Conservation (phyloP, 2,113 vertebrate genomes). For the Smithornis capensis region DNA sequence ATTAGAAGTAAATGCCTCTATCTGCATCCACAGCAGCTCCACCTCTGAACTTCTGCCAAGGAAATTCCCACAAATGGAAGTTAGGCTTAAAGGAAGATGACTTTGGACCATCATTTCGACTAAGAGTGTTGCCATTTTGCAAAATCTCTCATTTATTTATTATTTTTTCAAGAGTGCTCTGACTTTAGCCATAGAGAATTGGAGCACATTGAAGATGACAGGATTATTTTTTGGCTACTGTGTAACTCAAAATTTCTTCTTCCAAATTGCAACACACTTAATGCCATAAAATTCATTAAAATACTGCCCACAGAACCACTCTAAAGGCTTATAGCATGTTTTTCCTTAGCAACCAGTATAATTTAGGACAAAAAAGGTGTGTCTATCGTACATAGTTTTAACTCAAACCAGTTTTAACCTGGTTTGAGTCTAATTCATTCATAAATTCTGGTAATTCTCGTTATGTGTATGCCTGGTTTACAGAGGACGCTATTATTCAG, state of each 20-base stretch:
- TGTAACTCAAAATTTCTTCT: background rate
- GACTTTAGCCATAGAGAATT: background rate
- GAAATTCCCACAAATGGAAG: background rate
- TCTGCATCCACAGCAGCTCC: conserved; percentile 42
- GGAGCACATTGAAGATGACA: background rate
- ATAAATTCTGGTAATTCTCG: background rate
- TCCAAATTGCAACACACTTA: background rate
- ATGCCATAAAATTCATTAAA: background rate
- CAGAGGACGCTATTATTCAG: background rate
- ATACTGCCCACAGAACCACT: background rate
- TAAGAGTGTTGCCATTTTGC: background rate
- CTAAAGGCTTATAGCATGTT: background rate
- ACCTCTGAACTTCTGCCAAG: background rate
- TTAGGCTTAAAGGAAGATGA: background rate
- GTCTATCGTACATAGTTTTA: background rate
- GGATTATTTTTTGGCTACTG: background rate
- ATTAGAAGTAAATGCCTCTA: conserved; percentile 55
- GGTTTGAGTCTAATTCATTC: background rate
- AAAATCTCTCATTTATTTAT: background rate
- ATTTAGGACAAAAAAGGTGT: background rate
- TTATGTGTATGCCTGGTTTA: background rate
- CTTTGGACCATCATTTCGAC: background rate
- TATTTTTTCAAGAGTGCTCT: background rate
- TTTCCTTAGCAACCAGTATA: background rate
- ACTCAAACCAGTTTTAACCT: too few relatives aligned